phyloP scores from a whole-genome alignment of 2,888 invertebrate genomes.

The Augochlorella aurata region DNA sequence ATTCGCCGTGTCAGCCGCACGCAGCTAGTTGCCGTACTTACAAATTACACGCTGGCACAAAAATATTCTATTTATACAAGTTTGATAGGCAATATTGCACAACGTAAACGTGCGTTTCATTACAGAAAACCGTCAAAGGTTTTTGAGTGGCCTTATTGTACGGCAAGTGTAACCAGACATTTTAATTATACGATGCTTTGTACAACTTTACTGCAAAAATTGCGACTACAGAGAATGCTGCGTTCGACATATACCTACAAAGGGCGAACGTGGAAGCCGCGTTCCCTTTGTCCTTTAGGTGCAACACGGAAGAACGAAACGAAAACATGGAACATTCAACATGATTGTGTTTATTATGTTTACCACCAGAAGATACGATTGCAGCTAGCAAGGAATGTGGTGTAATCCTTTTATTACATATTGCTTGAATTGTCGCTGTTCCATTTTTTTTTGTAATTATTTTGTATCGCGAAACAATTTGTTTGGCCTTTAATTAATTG shows the following conservation, averaged over 20 bases:
- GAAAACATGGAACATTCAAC: slow-evolving; percentile 6
- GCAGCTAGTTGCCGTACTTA: background rate
- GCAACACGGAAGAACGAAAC: background rate
- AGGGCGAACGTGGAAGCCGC: background rate
- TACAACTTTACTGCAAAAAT: slow-evolving; percentile 1
- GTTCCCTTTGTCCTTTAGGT: slow-evolving; percentile 16
- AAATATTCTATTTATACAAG: background rate
- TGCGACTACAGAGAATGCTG: background rate
- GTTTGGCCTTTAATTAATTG: too few relatives aligned
- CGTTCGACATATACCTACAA: slow-evolving; percentile 1
- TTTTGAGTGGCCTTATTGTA: background rate
- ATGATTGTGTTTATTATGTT: background rate
- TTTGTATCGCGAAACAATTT: background rate
- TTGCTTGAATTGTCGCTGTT: background rate
- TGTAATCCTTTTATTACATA: background rate
- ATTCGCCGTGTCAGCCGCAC: background rate
- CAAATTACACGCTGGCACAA: background rate
- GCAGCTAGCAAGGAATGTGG: background rate
- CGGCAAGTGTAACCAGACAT: background rate
- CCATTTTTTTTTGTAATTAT: background rate
- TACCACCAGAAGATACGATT: background rate
- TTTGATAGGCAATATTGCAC: slow-evolving; percentile 1
- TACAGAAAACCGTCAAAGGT: background rate
- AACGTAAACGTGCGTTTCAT: background rate
- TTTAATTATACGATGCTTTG: slow-evolving; percentile 1